Conservation (phyloP, 1,140 invertebrate species). For the Cepaea nemoralis region DNA sequence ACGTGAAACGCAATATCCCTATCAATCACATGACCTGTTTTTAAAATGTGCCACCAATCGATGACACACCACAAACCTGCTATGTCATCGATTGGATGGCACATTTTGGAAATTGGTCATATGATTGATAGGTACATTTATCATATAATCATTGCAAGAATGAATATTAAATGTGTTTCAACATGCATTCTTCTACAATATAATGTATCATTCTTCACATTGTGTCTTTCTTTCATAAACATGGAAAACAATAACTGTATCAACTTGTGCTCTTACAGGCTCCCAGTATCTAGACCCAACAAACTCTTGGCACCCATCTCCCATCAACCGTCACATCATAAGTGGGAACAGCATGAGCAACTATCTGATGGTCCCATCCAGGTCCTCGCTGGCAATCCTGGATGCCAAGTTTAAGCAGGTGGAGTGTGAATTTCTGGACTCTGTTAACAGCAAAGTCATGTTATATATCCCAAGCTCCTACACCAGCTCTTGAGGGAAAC, state of each 20-base stretch:
- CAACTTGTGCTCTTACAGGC: slow-evolving; percentile 48
- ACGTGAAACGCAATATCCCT: too few species aligned
- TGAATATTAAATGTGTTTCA: too few species aligned
- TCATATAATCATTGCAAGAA: too few species aligned
- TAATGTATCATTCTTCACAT: neutral
- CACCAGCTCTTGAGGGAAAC: slow-evolving; percentile 20
- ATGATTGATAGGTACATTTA: too few species aligned
- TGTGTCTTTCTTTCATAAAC: neutral
- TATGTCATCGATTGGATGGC: too few species aligned
- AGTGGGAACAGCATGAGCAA: slow-evolving; percentile 82
- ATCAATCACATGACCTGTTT: too few species aligned
- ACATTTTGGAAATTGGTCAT: too few species aligned
- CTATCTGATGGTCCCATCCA: slow-evolving; percentile 83
- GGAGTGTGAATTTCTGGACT: slow-evolving; percentile 78
- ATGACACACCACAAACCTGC: too few species aligned
- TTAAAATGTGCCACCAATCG: too few species aligned
- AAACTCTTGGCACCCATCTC: slow-evolving; percentile 76
- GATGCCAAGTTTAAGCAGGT: slow-evolving; percentile 82
- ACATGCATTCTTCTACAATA: too few species aligned
- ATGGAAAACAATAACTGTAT: neutral
- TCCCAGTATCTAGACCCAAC: slow-evolving; percentile 48
- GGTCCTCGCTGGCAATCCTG: slow-evolving; percentile 81
- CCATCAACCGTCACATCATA: slow-evolving; percentile 79
- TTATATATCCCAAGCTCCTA: slow-evolving; percentile 33
- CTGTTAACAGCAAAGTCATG: slow-evolving; percentile 34